phyloP scores from a whole-genome alignment of 2,888 invertebrate genomes.

The Peribatodes rhomboidaria region DNA sequence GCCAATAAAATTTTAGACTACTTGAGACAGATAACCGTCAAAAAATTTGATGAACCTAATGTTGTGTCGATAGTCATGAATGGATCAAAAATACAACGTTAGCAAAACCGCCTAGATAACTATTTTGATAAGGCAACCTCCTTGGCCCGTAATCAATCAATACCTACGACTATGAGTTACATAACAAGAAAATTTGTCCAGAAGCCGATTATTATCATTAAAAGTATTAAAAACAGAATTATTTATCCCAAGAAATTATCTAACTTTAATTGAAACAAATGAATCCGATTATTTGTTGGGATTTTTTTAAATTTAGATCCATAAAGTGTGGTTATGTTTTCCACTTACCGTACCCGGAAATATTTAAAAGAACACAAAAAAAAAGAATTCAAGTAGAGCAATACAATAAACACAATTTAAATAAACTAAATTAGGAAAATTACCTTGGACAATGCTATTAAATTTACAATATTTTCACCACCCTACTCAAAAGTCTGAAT shows the following conservation, averaged over 20 bases:
- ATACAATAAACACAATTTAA: slow-evolving; percentile 19
- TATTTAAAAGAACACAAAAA: slow-evolving; percentile 23
- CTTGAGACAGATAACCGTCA: too few species aligned
- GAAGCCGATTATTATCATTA: slow-evolving; percentile 11
- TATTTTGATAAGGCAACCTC: slow-evolving; percentile 50
- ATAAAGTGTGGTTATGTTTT: slow-evolving; percentile 44
- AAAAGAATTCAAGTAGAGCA: slow-evolving; percentile 1
- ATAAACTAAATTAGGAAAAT: slow-evolving; percentile 2
- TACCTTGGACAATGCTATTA: slow-evolving; percentile 24
- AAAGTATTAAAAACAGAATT: not conserved
- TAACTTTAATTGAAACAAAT: slow-evolving; percentile 35
- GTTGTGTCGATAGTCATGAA: not conserved
- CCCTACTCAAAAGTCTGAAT: slow-evolving; percentile 23
- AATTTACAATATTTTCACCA: slow-evolving; percentile 23
- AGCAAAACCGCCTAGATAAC: slow-evolving; percentile 27
- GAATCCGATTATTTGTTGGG: slow-evolving; percentile 15
- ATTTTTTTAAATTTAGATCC: slow-evolving; percentile 39
- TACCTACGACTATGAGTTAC: slow-evolving; percentile 67
- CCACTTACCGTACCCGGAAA: slow-evolving; percentile 36
- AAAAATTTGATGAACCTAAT: not conserved
- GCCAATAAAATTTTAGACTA: too few species aligned
- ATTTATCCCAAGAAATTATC: not conserved
- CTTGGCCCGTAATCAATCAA: slow-evolving; percentile 56
- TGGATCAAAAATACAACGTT: not conserved
- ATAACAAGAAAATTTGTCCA: slow-evolving; percentile 58